These are phyloP conservation scores for Pimpla rufipes DNA, from an alignment of 2,888 invertebrate species.

Conservation along the genomic window DNA sequence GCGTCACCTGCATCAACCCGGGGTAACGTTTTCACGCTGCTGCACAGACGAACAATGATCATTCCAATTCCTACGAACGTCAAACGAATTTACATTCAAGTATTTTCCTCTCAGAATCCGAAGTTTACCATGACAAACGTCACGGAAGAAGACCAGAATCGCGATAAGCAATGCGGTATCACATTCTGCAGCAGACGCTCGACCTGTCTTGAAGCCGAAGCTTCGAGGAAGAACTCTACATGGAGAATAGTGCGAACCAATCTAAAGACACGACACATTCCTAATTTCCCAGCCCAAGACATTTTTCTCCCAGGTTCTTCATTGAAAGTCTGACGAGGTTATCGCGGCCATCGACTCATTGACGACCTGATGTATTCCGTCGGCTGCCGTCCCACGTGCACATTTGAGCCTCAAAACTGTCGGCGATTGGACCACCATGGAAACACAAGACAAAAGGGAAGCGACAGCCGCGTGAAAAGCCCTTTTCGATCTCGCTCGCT, in stretches of 20 bases:
- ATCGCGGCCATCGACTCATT: constrained; percentile 26
- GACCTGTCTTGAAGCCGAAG: not conserved
- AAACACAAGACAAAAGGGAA: not conserved
- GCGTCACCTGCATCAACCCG: not conserved
- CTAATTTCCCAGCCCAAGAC: not conserved
- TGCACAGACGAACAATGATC: not conserved
- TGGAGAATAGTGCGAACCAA: not conserved
- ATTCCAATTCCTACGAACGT: not conserved
- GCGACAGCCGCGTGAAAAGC: constrained; percentile 14
- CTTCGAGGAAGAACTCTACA: not conserved
- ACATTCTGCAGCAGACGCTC: not conserved
- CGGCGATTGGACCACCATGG: not conserved
- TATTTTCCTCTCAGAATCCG: not conserved
- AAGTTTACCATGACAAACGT: not conserved
- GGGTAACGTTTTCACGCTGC: not conserved
- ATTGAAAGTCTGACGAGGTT: constrained; percentile 25
- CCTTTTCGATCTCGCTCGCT: too few species aligned
- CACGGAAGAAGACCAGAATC: not conserved
- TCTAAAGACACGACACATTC: not conserved
- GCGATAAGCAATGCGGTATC: not conserved
- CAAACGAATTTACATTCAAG: not conserved
- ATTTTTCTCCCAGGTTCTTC: constrained; percentile 19
- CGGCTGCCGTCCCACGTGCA: not conserved
- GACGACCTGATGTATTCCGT: not conserved
- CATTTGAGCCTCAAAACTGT: not conserved